Evolutionary conservation across 2,888 invertebrate species (phyloP), one percentile per base, ranked within the genome.

Genomic region (Drosophila recens): DNA sequence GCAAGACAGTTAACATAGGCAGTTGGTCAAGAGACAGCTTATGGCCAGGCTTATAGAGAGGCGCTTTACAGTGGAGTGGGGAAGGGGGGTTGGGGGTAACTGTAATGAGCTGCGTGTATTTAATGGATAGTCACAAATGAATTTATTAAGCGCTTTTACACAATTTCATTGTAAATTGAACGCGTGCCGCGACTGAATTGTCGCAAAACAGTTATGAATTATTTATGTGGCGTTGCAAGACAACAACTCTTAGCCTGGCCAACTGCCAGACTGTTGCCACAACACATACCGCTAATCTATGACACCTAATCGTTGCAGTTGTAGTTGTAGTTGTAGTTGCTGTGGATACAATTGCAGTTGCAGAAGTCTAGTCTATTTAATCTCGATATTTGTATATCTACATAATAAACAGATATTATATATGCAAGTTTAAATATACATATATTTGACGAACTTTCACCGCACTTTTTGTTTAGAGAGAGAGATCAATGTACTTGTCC

Each of bases 201-300:
- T 87, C 86, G 90, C 90, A 89, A 89, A 90, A 88, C 88, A 84
- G 89, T 87, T 89, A 89, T 89, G 88, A 90, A 89, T 89, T 89
- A 89, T 89, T 90, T 89, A 89, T 89, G 82, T 67, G 64, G 79
- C 80, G 66, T 57, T n/a, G 56, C 56, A 33, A 40, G 45, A 45
- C 36, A n/a, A n/a, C 36, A n/a, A n/a, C 38, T 38, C 2, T n/a
- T 36, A 20, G 15, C 52, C 52, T 42, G 17, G 36, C 45, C 23
- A 38, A 27, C 51, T 58, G 23, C 36, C 52, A 59, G 38, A 68
- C 57, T 61, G 42, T 46, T 23, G 76, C 58, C 49, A 34, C 49
- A 57, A 66, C 43, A 66, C 43, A 45, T 34, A 13, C 48, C 49
- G 70, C 46, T 75, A 78, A 81, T 70, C 84, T 73, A 49, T 65